Base-by-base conservation (phyloP, 2,113 vertebrate genomes). In the Corythaixoides concolor region DNA sequence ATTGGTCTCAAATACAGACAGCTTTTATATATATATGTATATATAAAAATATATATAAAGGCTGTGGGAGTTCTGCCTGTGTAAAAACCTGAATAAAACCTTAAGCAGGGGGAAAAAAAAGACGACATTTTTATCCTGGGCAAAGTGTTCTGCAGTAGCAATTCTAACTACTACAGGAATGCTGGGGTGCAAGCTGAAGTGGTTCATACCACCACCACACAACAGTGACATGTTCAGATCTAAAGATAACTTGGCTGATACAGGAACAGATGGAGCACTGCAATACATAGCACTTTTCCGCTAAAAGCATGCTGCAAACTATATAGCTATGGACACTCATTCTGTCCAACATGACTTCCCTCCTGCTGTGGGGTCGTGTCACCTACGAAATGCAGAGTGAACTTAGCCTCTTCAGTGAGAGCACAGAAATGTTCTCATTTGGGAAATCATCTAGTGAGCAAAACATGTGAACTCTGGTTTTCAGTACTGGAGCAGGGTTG, bases 221-320 rank as follows among this genome's bases (percentile, higher is more conserved):
- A 95, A 89, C 81, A 66, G n/a, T 76, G 92, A 59, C 58, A 91
- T 79, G 91, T 80, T 96, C 89, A 33, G 74, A 87, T 91, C 96
- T 95, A 97, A 97, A 97, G 96, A 97, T 97, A 95, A 94, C 94
- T 92, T 63, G 39, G 80, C 84, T 91, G 73, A 13, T 85, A 33
- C 18, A 74, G 81, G 78, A 96, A 89, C 97, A 97, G 97, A 97
- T 93, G 94, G 96, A 94, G 49, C 45, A 72, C 69, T 64, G 92
- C 80, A 92, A 95, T 75, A 82, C 91, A 90, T 12, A 85, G 93
- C 88, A 79, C 76, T 49, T 62, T 18, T 96, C 79, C 64, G 83
- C 85, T 64, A 72, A 95, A 90, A 69, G 82, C 79, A 74, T 10
- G 19, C 68, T 84, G 92, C 88, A 95, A 79, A 89, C 33, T 33